Percentiles rank a stretch among this genome's conserved stretches.
These are phyloP conservation scores for Semnornis frantzii DNA, from an alignment of 2,113 vertebrate species.

Conservation along the genomic window DNA sequence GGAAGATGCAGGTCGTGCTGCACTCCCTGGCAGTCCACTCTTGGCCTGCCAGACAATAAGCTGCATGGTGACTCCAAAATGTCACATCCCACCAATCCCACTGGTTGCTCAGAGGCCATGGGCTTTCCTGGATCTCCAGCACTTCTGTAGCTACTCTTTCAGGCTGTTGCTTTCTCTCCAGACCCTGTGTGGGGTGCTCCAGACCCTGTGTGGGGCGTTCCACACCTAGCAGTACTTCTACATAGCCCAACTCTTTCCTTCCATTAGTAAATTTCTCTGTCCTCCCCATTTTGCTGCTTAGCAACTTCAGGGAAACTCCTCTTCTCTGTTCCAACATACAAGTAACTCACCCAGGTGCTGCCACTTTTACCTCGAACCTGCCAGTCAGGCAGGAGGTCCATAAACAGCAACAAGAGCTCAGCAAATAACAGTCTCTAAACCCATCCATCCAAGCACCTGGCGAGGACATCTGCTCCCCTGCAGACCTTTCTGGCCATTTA, in stretches of 20 bases:
- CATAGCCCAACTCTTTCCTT: not conserved
- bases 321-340: not conserved
- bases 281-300: not conserved
- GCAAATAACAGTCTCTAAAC: not conserved
- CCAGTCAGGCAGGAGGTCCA: not conserved
- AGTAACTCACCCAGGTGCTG: not conserved
- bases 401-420: not conserved
- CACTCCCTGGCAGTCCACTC: not conserved
- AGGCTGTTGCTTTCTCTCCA: not conserved
- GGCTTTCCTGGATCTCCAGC: not conserved
- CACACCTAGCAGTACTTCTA: not conserved
- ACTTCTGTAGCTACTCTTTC: not conserved
- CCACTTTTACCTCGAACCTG: not conserved
- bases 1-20: not conserved
- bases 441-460: rapidly evolving
- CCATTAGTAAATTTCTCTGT: not conserved
- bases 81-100: not conserved
- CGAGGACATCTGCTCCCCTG: not conserved
- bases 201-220: rapidly evolving
- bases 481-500: not conserved
- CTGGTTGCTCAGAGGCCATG: rapidly evolving
- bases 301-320: not conserved
- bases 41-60: not conserved
- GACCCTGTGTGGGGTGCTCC: not conserved
- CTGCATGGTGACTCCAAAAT: not conserved